Percentiles rank a stretch among this genome's conserved stretches.
Evolutionary conservation across 2,888 invertebrate species (phyloP).

Genomic region (Drosophila nr. fundita): DNA sequence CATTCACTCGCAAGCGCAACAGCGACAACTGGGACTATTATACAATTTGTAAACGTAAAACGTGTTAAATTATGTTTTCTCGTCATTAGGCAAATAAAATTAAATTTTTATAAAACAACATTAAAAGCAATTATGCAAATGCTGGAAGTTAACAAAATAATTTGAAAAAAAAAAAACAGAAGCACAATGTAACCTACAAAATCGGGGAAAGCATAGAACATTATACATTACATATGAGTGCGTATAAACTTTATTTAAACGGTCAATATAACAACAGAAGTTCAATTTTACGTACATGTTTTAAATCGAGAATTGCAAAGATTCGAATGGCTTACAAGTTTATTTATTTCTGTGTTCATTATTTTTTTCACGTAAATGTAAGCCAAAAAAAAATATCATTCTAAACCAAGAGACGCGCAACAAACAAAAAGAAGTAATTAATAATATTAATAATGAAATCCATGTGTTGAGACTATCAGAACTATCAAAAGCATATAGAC

Average conservation of each 20-base stretch:
- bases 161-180: not conserved
- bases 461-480: constrained; percentile 55
- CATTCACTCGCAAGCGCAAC: constrained; percentile 28
- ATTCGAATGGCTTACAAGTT: constrained; percentile 32
- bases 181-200: constrained; percentile 2
- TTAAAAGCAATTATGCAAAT: constrained; percentile 26
- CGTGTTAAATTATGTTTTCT: constrained; percentile 45
- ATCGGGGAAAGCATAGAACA: constrained; percentile 9
- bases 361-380: constrained; percentile 43
- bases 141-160: constrained; percentile 22
- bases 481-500: constrained; percentile 49
- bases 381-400: constrained; percentile 39
- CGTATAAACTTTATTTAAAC: constrained; percentile 33
- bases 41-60: constrained; percentile 39
- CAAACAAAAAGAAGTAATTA: constrained; percentile 18
- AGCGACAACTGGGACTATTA: constrained; percentile 28
- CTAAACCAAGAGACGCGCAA: constrained; percentile 39
- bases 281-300: constrained; percentile 37
- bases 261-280: constrained; percentile 16
- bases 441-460: constrained; percentile 23
- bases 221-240: constrained; percentile 27
- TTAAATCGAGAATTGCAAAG: constrained; percentile 36
- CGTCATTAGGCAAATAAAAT: constrained; percentile 19
- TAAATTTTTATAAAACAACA: constrained; percentile 10
- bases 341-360: constrained; percentile 43